These are phyloP conservation scores for Camelus dromedarius DNA, from an alignment of 2,113 vertebrate genomes.

Conservation along the genomic window DNA sequence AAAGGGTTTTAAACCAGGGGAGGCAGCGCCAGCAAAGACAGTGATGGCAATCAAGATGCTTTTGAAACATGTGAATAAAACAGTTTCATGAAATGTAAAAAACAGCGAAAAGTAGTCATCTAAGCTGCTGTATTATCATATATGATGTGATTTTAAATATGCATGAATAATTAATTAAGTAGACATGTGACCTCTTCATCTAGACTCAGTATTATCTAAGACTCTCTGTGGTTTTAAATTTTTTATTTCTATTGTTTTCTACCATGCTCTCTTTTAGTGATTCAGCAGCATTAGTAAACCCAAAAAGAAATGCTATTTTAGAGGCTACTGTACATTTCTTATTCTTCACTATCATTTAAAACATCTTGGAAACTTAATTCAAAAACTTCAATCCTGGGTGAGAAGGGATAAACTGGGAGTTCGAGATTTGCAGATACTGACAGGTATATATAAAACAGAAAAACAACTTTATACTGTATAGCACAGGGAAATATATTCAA, in stretches of 20 bases:
- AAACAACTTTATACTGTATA: no score
- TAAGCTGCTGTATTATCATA: not conserved
- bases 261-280: not conserved
- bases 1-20: not conserved
- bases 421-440: no score
- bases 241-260: slow-evolving; percentile 7
- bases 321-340: not conserved
- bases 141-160: not conserved
- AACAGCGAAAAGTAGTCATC: not conserved
- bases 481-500: no score
- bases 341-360: not conserved
- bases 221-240: not conserved
- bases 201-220: not conserved
- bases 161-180: not conserved
- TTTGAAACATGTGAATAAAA: not conserved
- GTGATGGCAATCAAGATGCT: not conserved
- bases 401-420: no score
- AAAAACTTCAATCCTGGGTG: not conserved
- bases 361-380: not conserved
- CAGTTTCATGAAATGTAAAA: not conserved
- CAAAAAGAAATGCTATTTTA: slow-evolving; percentile 35
- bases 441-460: no score
- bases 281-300: not conserved
- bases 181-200: not conserved
- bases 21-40: not conserved